Conservation (phyloP, 2,113 vertebrate species). For the Tyrannus savana region DNA sequence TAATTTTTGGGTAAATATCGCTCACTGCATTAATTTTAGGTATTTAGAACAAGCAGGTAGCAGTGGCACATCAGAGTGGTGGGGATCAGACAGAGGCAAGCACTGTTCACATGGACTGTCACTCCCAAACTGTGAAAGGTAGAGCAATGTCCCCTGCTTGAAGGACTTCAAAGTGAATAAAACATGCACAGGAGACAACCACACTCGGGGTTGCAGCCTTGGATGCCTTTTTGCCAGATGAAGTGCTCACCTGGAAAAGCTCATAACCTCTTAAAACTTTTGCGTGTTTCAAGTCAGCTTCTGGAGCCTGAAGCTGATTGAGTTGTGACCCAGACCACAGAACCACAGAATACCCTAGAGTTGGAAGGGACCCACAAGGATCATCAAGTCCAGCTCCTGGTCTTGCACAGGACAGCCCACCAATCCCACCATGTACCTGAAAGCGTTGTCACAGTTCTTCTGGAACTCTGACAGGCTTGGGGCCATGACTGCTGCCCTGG, state of each 20-base stretch:
- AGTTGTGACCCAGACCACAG: not conserved
- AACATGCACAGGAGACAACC: not conserved
- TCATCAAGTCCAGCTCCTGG: not conserved
- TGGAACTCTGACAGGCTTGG: not conserved
- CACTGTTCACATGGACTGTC: not conserved
- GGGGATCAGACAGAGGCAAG: fast-evolving
- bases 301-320: not conserved
- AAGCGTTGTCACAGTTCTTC: not conserved
- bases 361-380: not conserved
- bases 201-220: not conserved
- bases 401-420: not conserved
- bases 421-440: not conserved
- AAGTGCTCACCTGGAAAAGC: not conserved
- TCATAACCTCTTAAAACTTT: not conserved
- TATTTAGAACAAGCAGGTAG: not conserved
- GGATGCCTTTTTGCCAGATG: not conserved
- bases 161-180: not conserved
- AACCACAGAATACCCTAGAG: not conserved
- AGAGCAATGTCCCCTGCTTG: not conserved
- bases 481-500: not conserved
- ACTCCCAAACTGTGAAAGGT: not conserved
- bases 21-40: not conserved
- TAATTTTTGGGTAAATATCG: not conserved
- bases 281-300: not conserved
- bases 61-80: fast-evolving